Conservation (phyloP, 2,888 invertebrate genomes). For the Argynnis bischoffii region DNA sequence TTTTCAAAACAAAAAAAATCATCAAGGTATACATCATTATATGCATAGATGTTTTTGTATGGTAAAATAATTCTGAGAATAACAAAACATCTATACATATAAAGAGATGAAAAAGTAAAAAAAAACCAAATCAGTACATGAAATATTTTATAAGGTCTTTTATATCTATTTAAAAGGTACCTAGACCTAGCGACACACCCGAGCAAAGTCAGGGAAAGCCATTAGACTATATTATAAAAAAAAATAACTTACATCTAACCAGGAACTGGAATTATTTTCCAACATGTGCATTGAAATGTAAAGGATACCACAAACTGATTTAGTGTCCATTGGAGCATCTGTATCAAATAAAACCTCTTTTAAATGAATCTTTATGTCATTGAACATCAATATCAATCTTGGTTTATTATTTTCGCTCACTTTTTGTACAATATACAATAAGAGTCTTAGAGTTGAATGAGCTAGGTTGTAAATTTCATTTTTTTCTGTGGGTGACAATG, state of each 20-base stretch:
- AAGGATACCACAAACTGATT: conserved; percentile 83
- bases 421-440: conserved; percentile 63
- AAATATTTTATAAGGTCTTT: no score
- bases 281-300: conserved; percentile 73
- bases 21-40: no score
- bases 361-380: conserved; percentile 46
- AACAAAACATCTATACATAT: no score
- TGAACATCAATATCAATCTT: conserved; percentile 46
- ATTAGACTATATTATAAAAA: background rate
- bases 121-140: no score
- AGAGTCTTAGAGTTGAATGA: conserved; percentile 57
- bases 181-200: no score
- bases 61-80: no score
- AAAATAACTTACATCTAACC: conserved; percentile 58
- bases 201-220: background rate
- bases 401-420: conserved; percentile 40
- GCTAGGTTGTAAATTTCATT: conserved; percentile 62
- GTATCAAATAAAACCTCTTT: conserved; percentile 64
- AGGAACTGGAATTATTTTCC: conserved; percentile 55
- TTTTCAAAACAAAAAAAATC: no score
- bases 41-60: no score
- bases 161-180: no score
- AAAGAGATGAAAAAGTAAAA: no score
- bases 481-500: conserved; percentile 63
- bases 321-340: conserved; percentile 85